Conservation (phyloP, 2,113 vertebrate genomes). For the Phainopepla nitens region DNA sequence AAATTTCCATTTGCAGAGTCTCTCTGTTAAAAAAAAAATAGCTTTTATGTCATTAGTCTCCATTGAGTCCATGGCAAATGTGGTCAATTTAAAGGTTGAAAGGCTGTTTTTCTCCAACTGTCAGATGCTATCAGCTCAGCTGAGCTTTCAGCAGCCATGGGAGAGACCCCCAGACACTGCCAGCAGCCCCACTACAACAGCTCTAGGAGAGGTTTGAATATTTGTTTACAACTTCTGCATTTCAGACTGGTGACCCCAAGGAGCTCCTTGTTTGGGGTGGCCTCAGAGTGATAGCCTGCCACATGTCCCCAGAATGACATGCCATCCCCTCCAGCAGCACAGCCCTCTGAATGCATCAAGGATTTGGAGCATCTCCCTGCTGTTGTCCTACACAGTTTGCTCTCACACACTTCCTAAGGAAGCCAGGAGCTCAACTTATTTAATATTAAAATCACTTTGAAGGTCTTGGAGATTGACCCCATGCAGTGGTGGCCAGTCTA, state of each 20-base stretch:
- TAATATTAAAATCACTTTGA: not conserved
- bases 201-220: not conserved
- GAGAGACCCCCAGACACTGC: not conserved
- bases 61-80: not conserved
- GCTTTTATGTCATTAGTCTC: not conserved
- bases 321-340: not conserved
- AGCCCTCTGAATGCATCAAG: not conserved
- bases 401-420: not conserved
- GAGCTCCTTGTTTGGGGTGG: not conserved
- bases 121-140: not conserved
- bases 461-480: not conserved
- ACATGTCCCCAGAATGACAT: not conserved
- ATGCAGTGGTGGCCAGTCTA: not conserved
- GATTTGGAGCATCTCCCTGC: not conserved
- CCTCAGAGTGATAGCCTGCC: not conserved
- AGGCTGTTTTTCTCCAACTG: not conserved
- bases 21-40: not conserved
- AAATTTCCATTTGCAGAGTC: not conserved
- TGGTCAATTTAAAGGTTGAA: not conserved
- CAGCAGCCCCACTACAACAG: not conserved
- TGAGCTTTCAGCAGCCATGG: not conserved
- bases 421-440: not conserved
- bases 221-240: not conserved
- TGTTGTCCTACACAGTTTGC: rapidly evolving
- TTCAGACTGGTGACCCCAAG: not conserved